Conservation (phyloP, 2,797 vertebrate species). For the Enteromius radiatus region DNA sequence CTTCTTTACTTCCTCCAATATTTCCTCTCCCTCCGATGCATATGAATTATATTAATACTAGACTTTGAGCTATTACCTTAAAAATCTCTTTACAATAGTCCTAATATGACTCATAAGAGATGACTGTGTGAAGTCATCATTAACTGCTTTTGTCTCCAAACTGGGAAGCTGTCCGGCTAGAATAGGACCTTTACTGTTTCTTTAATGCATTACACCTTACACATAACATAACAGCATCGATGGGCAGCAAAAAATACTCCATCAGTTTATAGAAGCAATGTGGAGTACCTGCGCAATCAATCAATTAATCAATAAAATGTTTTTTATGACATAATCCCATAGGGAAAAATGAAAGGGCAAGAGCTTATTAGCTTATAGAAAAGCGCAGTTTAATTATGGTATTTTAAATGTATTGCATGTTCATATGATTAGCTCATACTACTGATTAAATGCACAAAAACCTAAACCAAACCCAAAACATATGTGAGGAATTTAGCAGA, state of each 20-base stretch:
- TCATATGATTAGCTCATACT: not conserved
- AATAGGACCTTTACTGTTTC: conserved; percentile 6
- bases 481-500: not conserved
- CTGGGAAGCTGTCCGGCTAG: not conserved
- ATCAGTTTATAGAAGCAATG: not conserved
- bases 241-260: not conserved
- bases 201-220: conserved; percentile 13
- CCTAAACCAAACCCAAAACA: conserved; percentile 13
- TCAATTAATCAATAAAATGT: not conserved
- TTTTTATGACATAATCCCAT: not conserved
- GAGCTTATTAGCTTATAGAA: not conserved
- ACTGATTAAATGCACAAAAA: not conserved
- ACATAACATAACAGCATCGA: not conserved
- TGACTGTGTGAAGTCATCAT: conserved; percentile 47
- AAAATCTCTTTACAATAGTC: conserved; percentile 37
- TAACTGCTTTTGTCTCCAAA: conserved; percentile 25
- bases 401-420: conserved; percentile 3
- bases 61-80: conserved; percentile 4
- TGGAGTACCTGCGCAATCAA: conserved; percentile 2
- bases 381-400: not conserved
- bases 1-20: conserved; percentile 15
- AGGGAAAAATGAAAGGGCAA: not conserved
- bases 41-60: conserved; percentile 41
- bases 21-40: conserved; percentile 19
- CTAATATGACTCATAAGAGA: conserved; percentile 36